These are phyloP conservation scores for Prunella himalayana DNA, from an alignment of 2,113 vertebrate species.

Conservation along the genomic window DNA sequence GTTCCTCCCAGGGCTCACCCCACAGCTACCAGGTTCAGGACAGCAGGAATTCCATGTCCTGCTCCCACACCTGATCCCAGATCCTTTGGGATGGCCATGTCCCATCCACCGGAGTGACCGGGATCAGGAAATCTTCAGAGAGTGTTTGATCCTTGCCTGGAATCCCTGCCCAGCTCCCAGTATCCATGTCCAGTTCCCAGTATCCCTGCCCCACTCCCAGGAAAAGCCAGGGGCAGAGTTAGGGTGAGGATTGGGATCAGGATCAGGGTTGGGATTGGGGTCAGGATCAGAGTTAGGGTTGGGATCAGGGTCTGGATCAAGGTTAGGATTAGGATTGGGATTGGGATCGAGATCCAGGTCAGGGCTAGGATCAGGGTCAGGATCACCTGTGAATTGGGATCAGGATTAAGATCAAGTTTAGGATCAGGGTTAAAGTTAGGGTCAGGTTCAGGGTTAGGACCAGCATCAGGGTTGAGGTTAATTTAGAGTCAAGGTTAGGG, in stretches of 20 bases:
- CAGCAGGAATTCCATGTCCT: not conserved
- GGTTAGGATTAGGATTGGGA: not conserved
- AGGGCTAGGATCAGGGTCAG: too few species aligned
- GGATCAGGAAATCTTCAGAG: not conserved
- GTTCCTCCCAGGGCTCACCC: not conserved
- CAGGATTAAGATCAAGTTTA: too few species aligned
- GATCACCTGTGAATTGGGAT: too few species aligned
- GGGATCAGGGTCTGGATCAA: not conserved
- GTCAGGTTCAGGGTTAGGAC: not conserved
- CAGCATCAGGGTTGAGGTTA: not conserved
- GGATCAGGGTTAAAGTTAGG: too few species aligned
- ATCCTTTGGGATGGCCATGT: not conserved
- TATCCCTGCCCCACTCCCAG: not conserved
- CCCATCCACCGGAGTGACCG: rapidly evolving
- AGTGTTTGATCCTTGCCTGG: not conserved
- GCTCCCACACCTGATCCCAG: not conserved
- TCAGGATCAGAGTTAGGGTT: not conserved
- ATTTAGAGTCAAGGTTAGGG: not conserved
- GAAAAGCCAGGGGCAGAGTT: too few species aligned
- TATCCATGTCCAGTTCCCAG: not conserved
- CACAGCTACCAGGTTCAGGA: rapidly evolving
- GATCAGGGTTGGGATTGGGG: too few species aligned
- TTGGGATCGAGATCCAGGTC: not conserved
- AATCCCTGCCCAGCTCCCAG: rapidly evolving
- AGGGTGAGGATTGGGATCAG: not conserved